Percentiles rank a stretch among this genome's conserved stretches.
Evolutionary conservation across 2,888 invertebrate species (phyloP).

Genomic region (Cerceris rybyensis): DNA sequence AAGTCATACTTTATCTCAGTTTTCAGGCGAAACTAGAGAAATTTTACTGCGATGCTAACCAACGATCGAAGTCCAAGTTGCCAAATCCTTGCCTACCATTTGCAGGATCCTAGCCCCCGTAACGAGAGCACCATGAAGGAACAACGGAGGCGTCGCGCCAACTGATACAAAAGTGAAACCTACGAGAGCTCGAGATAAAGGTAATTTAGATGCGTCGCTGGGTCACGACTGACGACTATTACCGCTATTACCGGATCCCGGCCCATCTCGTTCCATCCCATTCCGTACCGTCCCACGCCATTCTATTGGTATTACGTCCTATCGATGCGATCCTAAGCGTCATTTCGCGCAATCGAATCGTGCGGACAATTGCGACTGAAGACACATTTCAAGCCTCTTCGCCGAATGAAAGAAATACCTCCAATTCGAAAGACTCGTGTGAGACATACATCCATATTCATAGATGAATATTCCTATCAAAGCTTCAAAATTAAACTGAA

Average conservation of each 20-base stretch:
- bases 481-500: no score
- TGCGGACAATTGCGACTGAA: conserved; percentile 43
- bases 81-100: conserved; percentile 13
- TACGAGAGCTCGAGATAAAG: conserved; percentile 61
- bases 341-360: conserved; percentile 61
- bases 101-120: conserved; percentile 11
- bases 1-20: no score
- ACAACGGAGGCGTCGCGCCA: conserved; percentile 51
- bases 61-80: not conserved
- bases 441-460: not conserved
- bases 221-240: conserved; percentile 75
- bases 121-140: conserved; percentile 21
- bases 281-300: conserved; percentile 68
- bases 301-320: conserved; percentile 64
- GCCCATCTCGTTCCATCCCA: conserved; percentile 63
- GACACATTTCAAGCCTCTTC: conserved; percentile 11
- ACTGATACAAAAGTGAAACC: conserved; percentile 69
- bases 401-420: no score
- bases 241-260: conserved; percentile 75
- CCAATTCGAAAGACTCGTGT: no score
- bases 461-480: no score
- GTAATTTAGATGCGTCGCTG: conserved; percentile 76
- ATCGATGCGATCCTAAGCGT: conserved; percentile 57
- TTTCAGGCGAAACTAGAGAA: no score
- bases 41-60: no score